Base-by-base conservation (phyloP, 1,140 invertebrate species). In the Drosophila leontia region DNA sequence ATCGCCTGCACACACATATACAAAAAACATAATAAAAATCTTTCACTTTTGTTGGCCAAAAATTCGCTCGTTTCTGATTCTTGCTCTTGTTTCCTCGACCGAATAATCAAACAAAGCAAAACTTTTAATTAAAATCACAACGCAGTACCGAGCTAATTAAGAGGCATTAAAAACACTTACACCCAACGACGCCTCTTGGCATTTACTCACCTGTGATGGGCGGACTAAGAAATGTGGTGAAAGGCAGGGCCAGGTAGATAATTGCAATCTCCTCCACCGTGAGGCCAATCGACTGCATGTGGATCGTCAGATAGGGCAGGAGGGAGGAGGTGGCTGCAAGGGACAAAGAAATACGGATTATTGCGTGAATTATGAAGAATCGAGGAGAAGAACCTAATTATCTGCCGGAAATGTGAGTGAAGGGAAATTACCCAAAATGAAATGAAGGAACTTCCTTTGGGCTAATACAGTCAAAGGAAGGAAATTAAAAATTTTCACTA, bases 201-300 rank as follows among this genome's bases (percentile, higher is more conserved):
- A 42, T 4, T 26, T 48, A 69, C 93, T 94, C 94, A 96, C 96
- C 95, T 93, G 96, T 96, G 53, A 97, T 94, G 23, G 96, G 96
- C 19, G 96, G 96, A 81, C 96, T 96, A 45, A 97, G 91, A 86
- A 97, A 96, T 1, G 96, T 96, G 3, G 96, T 96, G 51, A 97
- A 96, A 12, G 97, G 97, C 77, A 97, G 94, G 12, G 96, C 95
- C 78, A 97, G 94, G 93, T 97, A 97, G 75, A 97, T 96, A 80
- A 97, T 95, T 45, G 96, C 96, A 72, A 97, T 96, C 93, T 98
- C 96, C 79, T 96, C 95, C 60, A 97, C 95, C 23, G 96, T 96
- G 23, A 98, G 93, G 61, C 97, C 97, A 88, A 98, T 95, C 91
- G 96, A 96, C 93, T 96, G 96, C 97, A 97, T 97, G 92, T 97